Evolutionary conservation across 2,888 invertebrate genomes (phyloP).

Genomic region (Baccha elongata): DNA sequence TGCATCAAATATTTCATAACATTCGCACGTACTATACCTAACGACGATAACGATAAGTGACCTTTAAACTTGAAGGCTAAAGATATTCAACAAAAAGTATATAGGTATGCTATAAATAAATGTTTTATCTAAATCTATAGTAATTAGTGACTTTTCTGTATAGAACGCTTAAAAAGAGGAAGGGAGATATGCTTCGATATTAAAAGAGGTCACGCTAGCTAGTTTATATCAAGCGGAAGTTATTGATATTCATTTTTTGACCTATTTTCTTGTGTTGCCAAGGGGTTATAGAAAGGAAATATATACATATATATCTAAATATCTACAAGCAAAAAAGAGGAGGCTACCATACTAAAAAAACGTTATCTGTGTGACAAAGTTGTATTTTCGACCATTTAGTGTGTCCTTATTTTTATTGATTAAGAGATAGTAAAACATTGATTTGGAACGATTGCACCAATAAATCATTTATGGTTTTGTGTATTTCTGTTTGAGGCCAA

Average conservation of each 20-base stretch:
- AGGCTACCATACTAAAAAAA: neutral
- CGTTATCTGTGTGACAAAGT: slow-evolving; percentile 18
- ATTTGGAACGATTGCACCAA: slow-evolving; percentile 4
- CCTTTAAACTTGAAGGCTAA: slow-evolving; percentile 17
- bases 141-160: slow-evolving; percentile 32
- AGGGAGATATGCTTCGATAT: slow-evolving; percentile 21
- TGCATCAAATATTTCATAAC: slow-evolving; percentile 66
- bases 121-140: slow-evolving; percentile 2
- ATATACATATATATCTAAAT: neutral
- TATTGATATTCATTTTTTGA: slow-evolving; percentile 42
- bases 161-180: no score
- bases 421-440: slow-evolving; percentile 4
- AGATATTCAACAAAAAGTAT: neutral
- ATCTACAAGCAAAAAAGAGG: neutral
- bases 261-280: slow-evolving; percentile 29
- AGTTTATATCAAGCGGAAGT: slow-evolving; percentile 32
- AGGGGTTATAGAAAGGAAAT: neutral
- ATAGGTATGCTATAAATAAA: slow-evolving; percentile 21
- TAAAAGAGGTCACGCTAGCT: slow-evolving; percentile 46
- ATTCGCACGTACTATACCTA: slow-evolving; percentile 39
- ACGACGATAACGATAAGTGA: slow-evolving; percentile 15
- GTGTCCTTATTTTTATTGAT: slow-evolving; percentile 18
- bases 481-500: neutral
- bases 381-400: slow-evolving; percentile 18
- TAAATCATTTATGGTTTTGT: slow-evolving; percentile 8